Base-by-base conservation (phyloP, 2,113 vertebrate genomes). In the Gavialis gangeticus region DNA sequence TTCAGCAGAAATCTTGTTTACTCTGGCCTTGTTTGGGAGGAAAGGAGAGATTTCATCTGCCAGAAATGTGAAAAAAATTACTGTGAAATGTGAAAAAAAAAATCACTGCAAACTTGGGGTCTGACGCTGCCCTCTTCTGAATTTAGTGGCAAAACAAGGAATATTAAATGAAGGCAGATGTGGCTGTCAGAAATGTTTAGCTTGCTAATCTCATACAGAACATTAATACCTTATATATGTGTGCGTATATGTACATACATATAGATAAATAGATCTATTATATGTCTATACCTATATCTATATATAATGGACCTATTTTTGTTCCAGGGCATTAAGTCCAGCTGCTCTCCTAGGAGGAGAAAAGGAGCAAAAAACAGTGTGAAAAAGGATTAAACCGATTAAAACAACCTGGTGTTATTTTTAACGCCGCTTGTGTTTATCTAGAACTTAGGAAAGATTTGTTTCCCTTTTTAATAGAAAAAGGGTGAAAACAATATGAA, bases 401-500 rank as follows among this genome's bases (percentile, higher is more conserved):
- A 83, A 89, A 83, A 46, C 12, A 69, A 34, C 34, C 55, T 37
- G 56, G 28, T 25, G 28, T 37, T 92, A 28, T 25, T 95, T 92
- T 28, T n/a, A 90, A 85, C 28, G n/a, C 77, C 16, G 25, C 18
- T 34, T 0, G 0, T 3, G 2, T 4, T 59, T 2, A 0, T 15
- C 17, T 66, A 81, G 56, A 64, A 17, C 59, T 85, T 91, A 34
- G 34, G 34, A 5, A 34, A 34, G 34, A 34, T 34, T 34, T 34
- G 34, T 34, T 34, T 34, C 34, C 34, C 34, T 34, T 34, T 34
- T 34, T 34, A 82, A 85, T 10, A 85, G 0, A 2, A 14, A 57
- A 22, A 58, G 37, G 9, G 28, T 57, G 21, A 10, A 16, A 19
- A 37, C 13, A 4, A 3, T 34, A 12, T 24, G 57, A 12, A 87